Percentiles rank a stretch among this genome's conserved stretches.
Conservation (phyloP, 2,797 vertebrate genomes). For the Scleropages formosus region DNA sequence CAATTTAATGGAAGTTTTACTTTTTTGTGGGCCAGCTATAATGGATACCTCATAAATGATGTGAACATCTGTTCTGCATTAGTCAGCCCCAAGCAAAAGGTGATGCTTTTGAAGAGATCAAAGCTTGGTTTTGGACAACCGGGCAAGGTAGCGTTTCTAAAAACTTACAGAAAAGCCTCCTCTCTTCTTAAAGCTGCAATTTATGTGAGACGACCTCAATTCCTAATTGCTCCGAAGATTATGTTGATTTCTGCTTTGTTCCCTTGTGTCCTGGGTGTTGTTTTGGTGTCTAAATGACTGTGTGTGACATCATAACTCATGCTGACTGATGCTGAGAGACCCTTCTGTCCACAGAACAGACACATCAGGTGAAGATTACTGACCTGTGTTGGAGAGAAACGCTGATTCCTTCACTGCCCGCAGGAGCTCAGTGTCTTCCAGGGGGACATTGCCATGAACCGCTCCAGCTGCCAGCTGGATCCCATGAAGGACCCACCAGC, state of each 20-base stretch:
- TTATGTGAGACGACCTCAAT: too few relatives aligned
- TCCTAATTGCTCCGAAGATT: too few relatives aligned
- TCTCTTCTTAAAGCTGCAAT: too few relatives aligned
- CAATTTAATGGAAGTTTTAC: too few relatives aligned
- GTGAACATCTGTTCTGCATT: neutral
- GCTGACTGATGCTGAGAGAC: neutral
- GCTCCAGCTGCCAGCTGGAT: conserved; percentile 50
- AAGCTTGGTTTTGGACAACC: too few relatives aligned
- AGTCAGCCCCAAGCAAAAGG: neutral
- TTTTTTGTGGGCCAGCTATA: too few relatives aligned
- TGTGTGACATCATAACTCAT: neutral
- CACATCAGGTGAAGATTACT: conserved; percentile 26
- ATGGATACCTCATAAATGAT: neutral
- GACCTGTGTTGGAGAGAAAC: conserved; percentile 57
- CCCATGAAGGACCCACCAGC: conserved; percentile 54
- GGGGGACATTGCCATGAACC: conserved; percentile 51
- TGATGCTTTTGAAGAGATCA: too few relatives aligned
- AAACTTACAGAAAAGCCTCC: too few relatives aligned
- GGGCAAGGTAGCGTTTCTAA: too few relatives aligned
- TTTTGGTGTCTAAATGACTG: neutral
- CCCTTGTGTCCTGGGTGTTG: too few relatives aligned
- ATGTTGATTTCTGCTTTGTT: too few relatives aligned
- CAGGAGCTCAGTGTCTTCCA: conserved; percentile 42
- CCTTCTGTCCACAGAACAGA: neutral
- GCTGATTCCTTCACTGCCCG: conserved; percentile 42